Evolutionary conservation across 2,888 invertebrate genomes (phyloP).

Genomic region (Coecobrya sp.): DNA sequence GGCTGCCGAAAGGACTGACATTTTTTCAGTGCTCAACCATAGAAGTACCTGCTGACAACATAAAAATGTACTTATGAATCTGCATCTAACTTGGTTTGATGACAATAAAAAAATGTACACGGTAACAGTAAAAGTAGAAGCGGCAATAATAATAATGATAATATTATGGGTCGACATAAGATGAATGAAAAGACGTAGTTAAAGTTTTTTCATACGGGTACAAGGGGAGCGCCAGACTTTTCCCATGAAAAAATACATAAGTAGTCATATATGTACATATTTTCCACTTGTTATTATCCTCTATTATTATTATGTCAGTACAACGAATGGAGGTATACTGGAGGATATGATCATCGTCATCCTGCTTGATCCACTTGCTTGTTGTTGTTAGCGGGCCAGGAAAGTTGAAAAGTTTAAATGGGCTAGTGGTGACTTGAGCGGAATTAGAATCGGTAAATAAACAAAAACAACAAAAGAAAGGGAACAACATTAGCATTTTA

Average conservation of each 20-base stretch:
- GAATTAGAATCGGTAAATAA: constrained; percentile 42
- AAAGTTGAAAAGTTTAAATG: constrained; percentile 21
- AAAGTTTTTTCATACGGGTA: constrained; percentile 30
- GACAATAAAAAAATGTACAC: constrained; percentile 30
- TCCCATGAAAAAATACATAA: constrained; percentile 54
- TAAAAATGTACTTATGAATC: not conserved
- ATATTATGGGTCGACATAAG: constrained; percentile 15
- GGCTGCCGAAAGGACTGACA: not conserved
- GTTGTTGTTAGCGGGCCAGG: not conserved
- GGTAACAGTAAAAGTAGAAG: not conserved
- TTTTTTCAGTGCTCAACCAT: not conserved
- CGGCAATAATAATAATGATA: constrained; percentile 30
- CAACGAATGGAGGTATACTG: not conserved
- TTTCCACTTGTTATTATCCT: not conserved
- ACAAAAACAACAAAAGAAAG: constrained; percentile 24
- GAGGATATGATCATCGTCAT: constrained; percentile 2
- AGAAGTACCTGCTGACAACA: constrained; percentile 13
- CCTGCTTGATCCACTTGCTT: constrained; percentile 19
- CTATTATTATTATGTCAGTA: not conserved
- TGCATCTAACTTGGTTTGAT: not conserved
- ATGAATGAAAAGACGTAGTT: constrained; percentile 31
- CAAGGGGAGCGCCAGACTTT: constrained; percentile 10
- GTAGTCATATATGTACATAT: not conserved
- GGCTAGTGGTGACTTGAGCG: constrained; percentile 12
- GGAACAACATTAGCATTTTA: constrained; percentile 42